phyloP scores from a whole-genome alignment of 1,140 invertebrate species.

The Scaptomyza hsui region DNA sequence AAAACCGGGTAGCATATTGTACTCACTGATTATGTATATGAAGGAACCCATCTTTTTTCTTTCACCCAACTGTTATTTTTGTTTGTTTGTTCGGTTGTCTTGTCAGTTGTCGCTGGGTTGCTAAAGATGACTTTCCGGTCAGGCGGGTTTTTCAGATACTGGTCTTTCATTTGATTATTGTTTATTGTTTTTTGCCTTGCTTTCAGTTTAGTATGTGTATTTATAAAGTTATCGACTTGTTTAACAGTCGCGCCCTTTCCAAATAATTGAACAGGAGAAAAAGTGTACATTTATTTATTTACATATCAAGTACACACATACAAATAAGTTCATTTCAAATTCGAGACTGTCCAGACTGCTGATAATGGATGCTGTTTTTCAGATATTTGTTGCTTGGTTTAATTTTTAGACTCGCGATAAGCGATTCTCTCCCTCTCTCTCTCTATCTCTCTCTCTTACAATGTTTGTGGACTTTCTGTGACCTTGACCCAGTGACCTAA shows the following conservation, averaged over 20 bases:
- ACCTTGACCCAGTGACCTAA: constrained; percentile 42
- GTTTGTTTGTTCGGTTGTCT: constrained; percentile 24
- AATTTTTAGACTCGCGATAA: background rate
- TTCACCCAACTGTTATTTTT: constrained; percentile 5
- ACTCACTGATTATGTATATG: background rate
- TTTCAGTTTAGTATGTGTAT: constrained; percentile 55
- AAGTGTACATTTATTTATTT: background rate
- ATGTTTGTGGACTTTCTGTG: constrained; percentile 17
- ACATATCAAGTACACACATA: no score
- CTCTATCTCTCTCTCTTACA: no score
- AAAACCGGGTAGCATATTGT: no score
- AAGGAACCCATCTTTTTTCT: constrained; percentile 11
- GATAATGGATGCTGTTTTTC: constrained; percentile 14
- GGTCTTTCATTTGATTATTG: constrained; percentile 13
- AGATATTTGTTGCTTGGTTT: background rate
- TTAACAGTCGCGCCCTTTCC: constrained; percentile 17
- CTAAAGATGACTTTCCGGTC: constrained; percentile 60
- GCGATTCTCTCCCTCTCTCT: background rate
- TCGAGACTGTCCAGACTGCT: background rate
- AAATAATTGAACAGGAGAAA: no score
- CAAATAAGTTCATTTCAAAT: background rate
- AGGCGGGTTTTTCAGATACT: constrained; percentile 47
- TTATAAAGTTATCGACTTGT: constrained; percentile 53
- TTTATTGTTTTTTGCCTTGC: constrained; percentile 32
- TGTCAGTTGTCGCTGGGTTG: constrained; percentile 5